Conservation (phyloP, 92 coral and sea anemone genomes). For the Parazoanthus atlanticus region DNA sequence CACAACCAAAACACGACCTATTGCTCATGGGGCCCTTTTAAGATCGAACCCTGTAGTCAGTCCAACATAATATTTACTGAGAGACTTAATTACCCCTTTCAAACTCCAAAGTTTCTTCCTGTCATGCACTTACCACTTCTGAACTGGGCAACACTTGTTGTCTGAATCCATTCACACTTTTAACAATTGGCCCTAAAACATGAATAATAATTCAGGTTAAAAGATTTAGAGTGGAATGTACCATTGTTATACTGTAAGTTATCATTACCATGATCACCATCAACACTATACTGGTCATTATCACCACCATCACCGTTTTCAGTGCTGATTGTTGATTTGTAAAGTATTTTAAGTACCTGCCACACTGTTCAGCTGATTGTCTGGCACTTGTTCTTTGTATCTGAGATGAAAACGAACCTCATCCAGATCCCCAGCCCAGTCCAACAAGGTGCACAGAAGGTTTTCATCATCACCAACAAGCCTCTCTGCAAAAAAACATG, state of each 20-base stretch:
- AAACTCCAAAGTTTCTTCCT: background rate
- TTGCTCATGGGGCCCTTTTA: too few relatives aligned
- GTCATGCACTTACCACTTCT: slow-evolving; percentile 53
- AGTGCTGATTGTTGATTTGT: background rate
- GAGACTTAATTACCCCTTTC: too few relatives aligned
- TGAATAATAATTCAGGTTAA: background rate
- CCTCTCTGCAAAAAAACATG: slow-evolving; percentile 67
- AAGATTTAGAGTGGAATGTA: background rate
- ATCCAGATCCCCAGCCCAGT: slow-evolving; percentile 93
- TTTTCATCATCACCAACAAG: slow-evolving; percentile 88
- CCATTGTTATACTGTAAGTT: slow-evolving; percentile 15
- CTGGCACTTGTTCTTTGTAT: slow-evolving; percentile 54
- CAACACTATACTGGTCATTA: too few relatives aligned
- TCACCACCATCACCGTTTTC: too few relatives aligned
- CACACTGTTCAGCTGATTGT: background rate
- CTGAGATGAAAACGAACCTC: slow-evolving; percentile 84
- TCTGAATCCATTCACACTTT: slow-evolving; percentile 45
- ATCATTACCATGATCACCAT: too few relatives aligned
- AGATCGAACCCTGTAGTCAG: too few relatives aligned
- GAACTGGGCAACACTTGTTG: slow-evolving; percentile 35
- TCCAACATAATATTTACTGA: background rate
- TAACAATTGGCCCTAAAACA: slow-evolving; percentile 19
- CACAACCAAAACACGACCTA: too few relatives aligned
- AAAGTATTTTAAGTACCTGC: background rate
- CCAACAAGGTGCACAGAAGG: slow-evolving; percentile 77